Evolutionary conservation across 2,888 invertebrate genomes (phyloP).

Genomic region (Parasteatoda lunata): DNA sequence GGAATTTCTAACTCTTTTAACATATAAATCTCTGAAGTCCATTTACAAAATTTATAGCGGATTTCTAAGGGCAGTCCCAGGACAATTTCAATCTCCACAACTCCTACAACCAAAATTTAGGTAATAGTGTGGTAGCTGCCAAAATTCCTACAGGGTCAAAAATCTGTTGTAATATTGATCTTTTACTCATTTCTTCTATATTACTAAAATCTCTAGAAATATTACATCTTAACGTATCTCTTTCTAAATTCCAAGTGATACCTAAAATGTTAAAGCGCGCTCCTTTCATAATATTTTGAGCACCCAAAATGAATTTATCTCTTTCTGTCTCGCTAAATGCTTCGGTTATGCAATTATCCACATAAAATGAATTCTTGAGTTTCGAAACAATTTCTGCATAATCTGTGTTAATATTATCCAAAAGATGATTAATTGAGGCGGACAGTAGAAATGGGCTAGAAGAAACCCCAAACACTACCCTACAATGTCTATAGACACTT

Average conservation of each 20-base stretch:
- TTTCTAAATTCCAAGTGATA: no score
- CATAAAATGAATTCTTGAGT: not conserved
- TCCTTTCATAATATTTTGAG: not conserved
- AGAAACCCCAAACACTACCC: conserved; percentile 12
- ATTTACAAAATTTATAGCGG: not conserved
- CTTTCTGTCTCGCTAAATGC: not conserved
- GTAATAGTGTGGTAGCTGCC: not conserved
- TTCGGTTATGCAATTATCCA: conserved; percentile 9
- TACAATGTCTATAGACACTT: conserved; percentile 16
- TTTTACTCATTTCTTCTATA: no score
- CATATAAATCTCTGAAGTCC: no score
- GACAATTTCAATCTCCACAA: not conserved
- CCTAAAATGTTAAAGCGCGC: conserved; percentile 17
- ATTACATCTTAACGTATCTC: no score
- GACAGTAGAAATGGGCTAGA: not conserved
- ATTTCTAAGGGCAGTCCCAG: conserved; percentile 1
- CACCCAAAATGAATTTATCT: not conserved
- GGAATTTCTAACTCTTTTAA: no score
- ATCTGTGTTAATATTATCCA: not conserved
- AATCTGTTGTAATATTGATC: conserved; percentile 1
- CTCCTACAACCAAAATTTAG: not conserved
- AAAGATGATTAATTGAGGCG: not conserved
- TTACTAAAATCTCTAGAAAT: no score
- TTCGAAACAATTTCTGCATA: not conserved
- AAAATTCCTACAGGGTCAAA: conserved; percentile 14